Percentiles rank a stretch among this genome's conserved stretches.
phyloP scores from a whole-genome alignment of 1,140 invertebrate genomes.

The Eulimnadia texana region DNA sequence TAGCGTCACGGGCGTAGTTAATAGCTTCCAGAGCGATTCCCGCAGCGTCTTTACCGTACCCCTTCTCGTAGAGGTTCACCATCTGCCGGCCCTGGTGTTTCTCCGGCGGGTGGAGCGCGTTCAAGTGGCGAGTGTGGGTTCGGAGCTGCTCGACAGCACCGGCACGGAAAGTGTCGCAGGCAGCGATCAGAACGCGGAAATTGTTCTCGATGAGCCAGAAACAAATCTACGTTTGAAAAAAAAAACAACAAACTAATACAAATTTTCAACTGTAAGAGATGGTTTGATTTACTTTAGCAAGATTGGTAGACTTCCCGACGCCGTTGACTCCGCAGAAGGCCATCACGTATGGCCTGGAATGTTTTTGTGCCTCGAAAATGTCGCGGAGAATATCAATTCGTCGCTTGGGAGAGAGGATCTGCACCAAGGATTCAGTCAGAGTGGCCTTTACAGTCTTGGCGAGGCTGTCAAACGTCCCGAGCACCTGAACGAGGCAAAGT shows the following conservation, averaged over 20 bases:
- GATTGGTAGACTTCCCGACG: slow-evolving; percentile 97
- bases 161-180: slow-evolving; percentile 97
- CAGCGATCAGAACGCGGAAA: slow-evolving; percentile 89
- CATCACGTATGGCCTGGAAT: slow-evolving; percentile 80
- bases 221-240: slow-evolving; percentile 50
- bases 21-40: slow-evolving; percentile 96
- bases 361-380: slow-evolving; percentile 71
- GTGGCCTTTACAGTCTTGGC: slow-evolving; percentile 65
- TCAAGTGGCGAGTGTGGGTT: slow-evolving; percentile 86
- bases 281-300: slow-evolving; percentile 59
- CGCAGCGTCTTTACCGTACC: slow-evolving; percentile 96
- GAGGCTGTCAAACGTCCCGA: slow-evolving; percentile 87
- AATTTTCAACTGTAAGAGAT: background rate
- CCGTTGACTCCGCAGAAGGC: slow-evolving; percentile 99
- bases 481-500: slow-evolving; percentile 29
- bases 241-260: slow-evolving; percentile 12
- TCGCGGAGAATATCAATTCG: slow-evolving; percentile 94
- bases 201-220: slow-evolving; percentile 99
- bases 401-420: slow-evolving; percentile 84
- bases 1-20: slow-evolving; percentile 60
- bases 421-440: slow-evolving; percentile 66
- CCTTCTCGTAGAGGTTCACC: slow-evolving; percentile 95
- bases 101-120: slow-evolving; percentile 75
- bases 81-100: slow-evolving; percentile 52
- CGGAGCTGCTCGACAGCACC: slow-evolving; percentile 96